A percentile compares a stretch with the other conserved stretches of the same genome.
Conservation (phyloP, 2,888 invertebrate genomes). For the Cephus pygmeus region DNA sequence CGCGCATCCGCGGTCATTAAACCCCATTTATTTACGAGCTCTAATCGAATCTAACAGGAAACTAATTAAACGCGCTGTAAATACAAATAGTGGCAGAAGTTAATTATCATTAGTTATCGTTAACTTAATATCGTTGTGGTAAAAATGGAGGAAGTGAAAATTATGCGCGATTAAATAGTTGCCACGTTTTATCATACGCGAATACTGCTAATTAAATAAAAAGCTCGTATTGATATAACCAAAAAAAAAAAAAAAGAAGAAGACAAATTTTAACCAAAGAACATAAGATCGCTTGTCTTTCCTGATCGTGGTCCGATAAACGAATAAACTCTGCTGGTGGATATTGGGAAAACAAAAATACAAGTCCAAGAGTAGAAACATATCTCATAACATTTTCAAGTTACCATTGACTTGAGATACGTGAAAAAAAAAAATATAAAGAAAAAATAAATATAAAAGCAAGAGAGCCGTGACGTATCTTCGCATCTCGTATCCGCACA, state of each 20-base stretch:
- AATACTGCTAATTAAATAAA: conserved; percentile 9
- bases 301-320: background rate
- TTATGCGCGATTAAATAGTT: background rate
- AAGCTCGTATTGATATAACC: conserved; percentile 3
- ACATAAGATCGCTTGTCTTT: background rate
- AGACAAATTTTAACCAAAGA: background rate
- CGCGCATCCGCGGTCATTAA: background rate
- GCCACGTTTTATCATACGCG: background rate
- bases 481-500: background rate
- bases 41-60: background rate
- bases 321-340: background rate
- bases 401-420: background rate
- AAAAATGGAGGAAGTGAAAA: background rate
- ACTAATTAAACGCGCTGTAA: background rate
- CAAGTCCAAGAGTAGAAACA: background rate
- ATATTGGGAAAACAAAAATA: background rate
- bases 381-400: background rate
- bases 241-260: background rate
- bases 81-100: background rate
- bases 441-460: background rate
- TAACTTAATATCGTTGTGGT: background rate
- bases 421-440: conserved; percentile 1
- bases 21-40: background rate
- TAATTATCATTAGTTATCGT: background rate
- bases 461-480: background rate